Conservation (phyloP, 2,888 invertebrate genomes). For the Branchipolynoe longqiensis region DNA sequence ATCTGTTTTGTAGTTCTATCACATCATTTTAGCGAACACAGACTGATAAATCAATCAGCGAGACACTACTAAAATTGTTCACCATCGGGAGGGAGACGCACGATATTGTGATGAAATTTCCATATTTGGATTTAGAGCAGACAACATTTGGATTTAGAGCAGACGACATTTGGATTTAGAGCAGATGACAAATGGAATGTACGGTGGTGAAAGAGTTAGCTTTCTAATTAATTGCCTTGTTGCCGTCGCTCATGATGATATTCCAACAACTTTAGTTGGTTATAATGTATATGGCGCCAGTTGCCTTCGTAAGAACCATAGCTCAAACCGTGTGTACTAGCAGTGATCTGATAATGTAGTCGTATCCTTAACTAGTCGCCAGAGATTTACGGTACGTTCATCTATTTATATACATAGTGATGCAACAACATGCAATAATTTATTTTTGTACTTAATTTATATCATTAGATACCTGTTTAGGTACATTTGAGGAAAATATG, state of each 20-base stretch:
- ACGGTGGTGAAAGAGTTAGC: no score
- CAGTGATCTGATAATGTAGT: slow-evolving; percentile 15
- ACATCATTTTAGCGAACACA: no score
- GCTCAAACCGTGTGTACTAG: slow-evolving; percentile 12
- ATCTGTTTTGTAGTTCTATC: no score
- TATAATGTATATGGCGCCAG: not conserved
- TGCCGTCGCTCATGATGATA: slow-evolving; percentile 7
- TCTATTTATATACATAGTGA: not conserved
- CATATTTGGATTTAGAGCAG: no score
- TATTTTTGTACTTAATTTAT: slow-evolving; percentile 60
- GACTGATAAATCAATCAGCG: no score
- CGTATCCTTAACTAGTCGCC: slow-evolving; percentile 29
- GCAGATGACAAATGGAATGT: no score
- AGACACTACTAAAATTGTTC: no score
- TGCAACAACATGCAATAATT: slow-evolving; percentile 53
- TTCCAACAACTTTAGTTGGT: slow-evolving; percentile 27
- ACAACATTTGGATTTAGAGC: no score
- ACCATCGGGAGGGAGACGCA: no score
- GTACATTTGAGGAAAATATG: not conserved
- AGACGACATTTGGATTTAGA: no score
- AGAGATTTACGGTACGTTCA: slow-evolving; percentile 24
- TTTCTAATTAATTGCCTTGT: slow-evolving; percentile 17
- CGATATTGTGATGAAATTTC: no score
- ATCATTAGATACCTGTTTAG: slow-evolving; percentile 31
- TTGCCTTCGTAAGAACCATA: slow-evolving; percentile 6